Evolutionary conservation across 1,140 invertebrate species (phyloP).

Genomic region (Tyrophagus putrescentiae): DNA sequence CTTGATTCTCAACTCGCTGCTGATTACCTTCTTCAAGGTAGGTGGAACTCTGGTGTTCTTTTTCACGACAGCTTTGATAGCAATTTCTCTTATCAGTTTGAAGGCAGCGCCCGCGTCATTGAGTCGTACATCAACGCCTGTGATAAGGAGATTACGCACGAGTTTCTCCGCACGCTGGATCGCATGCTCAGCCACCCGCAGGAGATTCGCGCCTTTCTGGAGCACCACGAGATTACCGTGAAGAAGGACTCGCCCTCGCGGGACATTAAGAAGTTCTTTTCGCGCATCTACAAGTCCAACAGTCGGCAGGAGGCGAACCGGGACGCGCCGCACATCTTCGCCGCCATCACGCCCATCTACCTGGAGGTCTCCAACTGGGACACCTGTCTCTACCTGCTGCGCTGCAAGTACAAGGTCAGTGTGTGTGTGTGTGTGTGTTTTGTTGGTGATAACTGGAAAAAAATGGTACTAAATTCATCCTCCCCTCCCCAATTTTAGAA

Average conservation of each 20-base stretch:
- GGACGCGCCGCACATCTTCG: background rate
- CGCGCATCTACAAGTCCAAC: background rate
- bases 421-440: background rate
- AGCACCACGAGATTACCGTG: background rate
- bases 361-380: conserved; percentile 7
- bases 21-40: conserved; percentile 7
- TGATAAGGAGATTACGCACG: background rate
- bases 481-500: background rate
- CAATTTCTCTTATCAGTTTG: conserved; percentile 2
- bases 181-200: background rate
- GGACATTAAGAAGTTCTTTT: conserved; percentile 5
- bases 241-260: background rate
- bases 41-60: background rate
- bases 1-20: background rate
- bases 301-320: background rate
- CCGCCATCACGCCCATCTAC: background rate
- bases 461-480: too few species aligned
- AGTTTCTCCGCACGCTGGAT: background rate
- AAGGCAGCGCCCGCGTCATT: background rate
- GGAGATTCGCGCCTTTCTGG: background rate
- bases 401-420: background rate
- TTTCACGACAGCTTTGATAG: background rate
- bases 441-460: background rate
- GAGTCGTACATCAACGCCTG: background rate
- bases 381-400: background rate